These are phyloP conservation scores for Progne subis DNA, from an alignment of 2,113 vertebrate species.

Conservation along the genomic window DNA sequence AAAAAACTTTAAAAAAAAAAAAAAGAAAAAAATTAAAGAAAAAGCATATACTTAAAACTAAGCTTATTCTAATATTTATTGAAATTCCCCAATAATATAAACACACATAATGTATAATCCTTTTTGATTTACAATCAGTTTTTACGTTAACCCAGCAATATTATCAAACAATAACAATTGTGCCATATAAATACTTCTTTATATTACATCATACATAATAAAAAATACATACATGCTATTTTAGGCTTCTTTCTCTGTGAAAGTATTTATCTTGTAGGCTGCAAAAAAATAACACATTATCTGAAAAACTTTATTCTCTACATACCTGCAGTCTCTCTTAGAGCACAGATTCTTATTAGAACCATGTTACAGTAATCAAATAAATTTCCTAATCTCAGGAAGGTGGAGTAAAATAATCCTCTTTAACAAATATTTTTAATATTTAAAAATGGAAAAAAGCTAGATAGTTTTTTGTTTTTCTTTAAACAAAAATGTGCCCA, in stretches of 20 bases:
- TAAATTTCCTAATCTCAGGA: neutral
- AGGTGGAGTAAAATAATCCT: neutral
- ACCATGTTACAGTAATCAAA: neutral
- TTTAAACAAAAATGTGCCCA: neutral
- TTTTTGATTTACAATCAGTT: neutral
- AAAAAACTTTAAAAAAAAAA: neutral
- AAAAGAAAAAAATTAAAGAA: fast-evolving
- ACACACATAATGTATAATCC: neutral
- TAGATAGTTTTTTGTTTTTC: neutral
- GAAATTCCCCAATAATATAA: neutral
- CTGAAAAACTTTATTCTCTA: neutral
- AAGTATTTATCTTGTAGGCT: neutral
- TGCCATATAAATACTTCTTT: neutral
- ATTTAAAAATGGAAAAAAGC: neutral
- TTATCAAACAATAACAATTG: neutral
- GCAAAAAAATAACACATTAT: neutral
- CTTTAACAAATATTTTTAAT: neutral
- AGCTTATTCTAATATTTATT: neutral
- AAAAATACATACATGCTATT: neutral
- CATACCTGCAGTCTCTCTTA: neutral
- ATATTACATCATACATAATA: neutral
- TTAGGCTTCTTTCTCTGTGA: neutral
- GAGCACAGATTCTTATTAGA: neutral
- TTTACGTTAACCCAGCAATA: neutral
- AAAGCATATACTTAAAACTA: neutral